Conservation (phyloP, 1,140 invertebrate species). For the Sitophilus oryzae region DNA sequence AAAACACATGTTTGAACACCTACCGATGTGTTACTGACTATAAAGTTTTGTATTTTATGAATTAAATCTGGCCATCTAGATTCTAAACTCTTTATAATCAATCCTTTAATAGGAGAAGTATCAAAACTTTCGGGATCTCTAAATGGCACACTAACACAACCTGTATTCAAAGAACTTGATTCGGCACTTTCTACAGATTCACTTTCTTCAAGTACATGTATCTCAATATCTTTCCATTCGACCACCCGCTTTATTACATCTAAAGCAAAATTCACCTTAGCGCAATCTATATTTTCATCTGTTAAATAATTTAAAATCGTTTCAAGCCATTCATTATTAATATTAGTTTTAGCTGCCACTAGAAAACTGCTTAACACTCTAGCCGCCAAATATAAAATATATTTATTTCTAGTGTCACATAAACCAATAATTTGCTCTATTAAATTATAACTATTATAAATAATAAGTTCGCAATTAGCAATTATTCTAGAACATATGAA, state of each 20-base stretch:
- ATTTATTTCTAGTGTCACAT: constrained; percentile 69
- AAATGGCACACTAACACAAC: constrained; percentile 62
- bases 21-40: constrained; percentile 49
- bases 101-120: constrained; percentile 73
- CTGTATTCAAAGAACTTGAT: constrained; percentile 38
- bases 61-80: constrained; percentile 75
- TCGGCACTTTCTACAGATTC: constrained; percentile 44
- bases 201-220: constrained; percentile 72
- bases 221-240: constrained; percentile 78
- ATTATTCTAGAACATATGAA: constrained; percentile 72
- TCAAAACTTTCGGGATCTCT: constrained; percentile 74
- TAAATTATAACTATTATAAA: constrained; percentile 72
- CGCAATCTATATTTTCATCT: constrained; percentile 57
- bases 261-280: constrained; percentile 73
- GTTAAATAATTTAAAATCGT: constrained; percentile 63
- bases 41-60: constrained; percentile 55
- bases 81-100: constrained; percentile 78
- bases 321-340: constrained; percentile 72
- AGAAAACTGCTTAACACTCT: constrained; percentile 76
- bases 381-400: constrained; percentile 71
- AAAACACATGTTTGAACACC: constrained; percentile 64
- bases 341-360: constrained; percentile 72
- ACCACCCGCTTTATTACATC: constrained; percentile 79
- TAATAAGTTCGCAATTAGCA: constrained; percentile 71
- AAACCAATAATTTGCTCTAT: constrained; percentile 77